Percentiles rank a stretch among this genome's conserved stretches.
Conservation (phyloP, 2,113 vertebrate species). For the Vulpes ferrilata region DNA sequence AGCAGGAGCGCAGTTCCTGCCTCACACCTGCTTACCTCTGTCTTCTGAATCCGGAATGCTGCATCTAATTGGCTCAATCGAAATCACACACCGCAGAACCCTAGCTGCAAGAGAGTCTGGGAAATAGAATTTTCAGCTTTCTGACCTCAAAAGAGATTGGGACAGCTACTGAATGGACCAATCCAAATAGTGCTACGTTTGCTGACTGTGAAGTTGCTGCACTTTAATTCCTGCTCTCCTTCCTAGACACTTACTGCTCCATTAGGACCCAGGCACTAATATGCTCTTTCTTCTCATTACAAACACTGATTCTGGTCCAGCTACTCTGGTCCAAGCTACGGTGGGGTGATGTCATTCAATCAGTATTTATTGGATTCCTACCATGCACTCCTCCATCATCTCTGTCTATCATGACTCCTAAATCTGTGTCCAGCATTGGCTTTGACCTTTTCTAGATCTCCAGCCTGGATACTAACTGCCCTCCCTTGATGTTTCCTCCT, state of each 20-base stretch:
- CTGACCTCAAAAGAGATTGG: constrained; percentile 19
- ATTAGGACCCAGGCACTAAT: neutral
- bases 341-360: neutral
- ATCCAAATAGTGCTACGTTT: neutral
- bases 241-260: neutral
- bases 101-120: constrained; percentile 61
- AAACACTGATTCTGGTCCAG: neutral
- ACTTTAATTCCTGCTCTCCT: neutral
- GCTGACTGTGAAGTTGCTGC: neutral
- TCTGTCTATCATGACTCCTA: neutral
- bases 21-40: neutral
- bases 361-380: neutral
- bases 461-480: neutral
- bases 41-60: neutral
- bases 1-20: neutral
- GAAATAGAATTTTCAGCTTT: neutral
- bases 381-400: neutral
- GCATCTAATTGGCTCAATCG: neutral
- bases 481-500: neutral
- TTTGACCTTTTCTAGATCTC: neutral
- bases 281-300: neutral
- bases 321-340: neutral
- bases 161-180: constrained; percentile 1
- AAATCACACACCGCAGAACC: neutral
- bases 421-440: neutral